These are phyloP conservation scores for Cyaniris semiargus DNA, from an alignment of 2,888 invertebrate genomes.

Conservation along the genomic window DNA sequence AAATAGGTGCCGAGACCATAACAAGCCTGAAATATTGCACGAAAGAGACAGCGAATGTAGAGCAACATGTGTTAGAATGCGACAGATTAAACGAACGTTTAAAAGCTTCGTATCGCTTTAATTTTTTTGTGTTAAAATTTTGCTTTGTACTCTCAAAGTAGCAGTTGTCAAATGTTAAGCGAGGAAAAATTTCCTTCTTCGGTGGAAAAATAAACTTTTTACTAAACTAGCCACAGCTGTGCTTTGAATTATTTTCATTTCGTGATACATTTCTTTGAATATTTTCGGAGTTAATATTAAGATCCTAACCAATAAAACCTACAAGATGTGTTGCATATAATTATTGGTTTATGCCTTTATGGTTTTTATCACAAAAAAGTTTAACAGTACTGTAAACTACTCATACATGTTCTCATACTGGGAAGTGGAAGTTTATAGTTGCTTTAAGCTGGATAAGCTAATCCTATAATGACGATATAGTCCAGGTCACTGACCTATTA, in stretches of 20 bases:
- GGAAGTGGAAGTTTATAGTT: neutral
- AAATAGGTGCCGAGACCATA: conserved; percentile 54
- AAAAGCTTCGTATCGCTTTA: conserved; percentile 33
- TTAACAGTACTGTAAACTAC: too few species aligned
- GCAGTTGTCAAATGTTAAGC: neutral
- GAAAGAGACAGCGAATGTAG: conserved; percentile 37
- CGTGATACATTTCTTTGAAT: too few species aligned
- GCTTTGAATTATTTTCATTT: neutral
- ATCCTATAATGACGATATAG: neutral
- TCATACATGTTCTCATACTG: neutral
- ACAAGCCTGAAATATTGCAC: conserved; percentile 44
- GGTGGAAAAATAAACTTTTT: neutral
- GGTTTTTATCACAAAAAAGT: too few species aligned
- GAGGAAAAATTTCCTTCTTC: neutral
- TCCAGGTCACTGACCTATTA: neutral
- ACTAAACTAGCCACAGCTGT: neutral
- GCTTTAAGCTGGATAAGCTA: neutral
- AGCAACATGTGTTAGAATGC: conserved; percentile 37
- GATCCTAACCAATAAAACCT: too few species aligned
- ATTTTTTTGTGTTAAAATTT: neutral
- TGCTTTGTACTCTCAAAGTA: neutral
- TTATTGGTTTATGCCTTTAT: too few species aligned
- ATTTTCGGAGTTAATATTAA: too few species aligned
- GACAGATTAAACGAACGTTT: conserved; percentile 32
- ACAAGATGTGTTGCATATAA: too few species aligned